Percentiles rank a stretch among this genome's conserved stretches.
These are phyloP conservation scores for Ganaspis brasiliensis DNA, from an alignment of 2,888 invertebrate species.

Conservation along the genomic window DNA sequence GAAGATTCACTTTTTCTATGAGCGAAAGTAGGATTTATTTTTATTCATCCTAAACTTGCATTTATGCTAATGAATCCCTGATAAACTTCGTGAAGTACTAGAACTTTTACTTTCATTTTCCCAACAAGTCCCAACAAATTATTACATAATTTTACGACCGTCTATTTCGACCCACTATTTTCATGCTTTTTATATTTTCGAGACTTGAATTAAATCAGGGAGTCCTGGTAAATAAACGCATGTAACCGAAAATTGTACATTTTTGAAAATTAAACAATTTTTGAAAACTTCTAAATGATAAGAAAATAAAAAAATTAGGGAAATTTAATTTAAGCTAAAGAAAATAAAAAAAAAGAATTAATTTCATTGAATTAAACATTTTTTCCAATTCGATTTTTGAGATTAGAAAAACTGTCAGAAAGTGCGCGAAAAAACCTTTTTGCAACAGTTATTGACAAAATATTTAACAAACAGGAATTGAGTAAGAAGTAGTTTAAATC, in stretches of 20 bases:
- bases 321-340: too few species aligned
- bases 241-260: background rate
- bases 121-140: conserved; percentile 14
- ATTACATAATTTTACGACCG: conserved; percentile 4
- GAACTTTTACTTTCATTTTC: conserved; percentile 33
- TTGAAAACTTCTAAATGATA: too few species aligned
- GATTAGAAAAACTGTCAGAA: too few species aligned
- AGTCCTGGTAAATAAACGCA: background rate
- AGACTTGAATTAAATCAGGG: background rate
- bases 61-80: conserved; percentile 14
- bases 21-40: conserved; percentile 31
- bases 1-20: conserved; percentile 19
- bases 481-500: too few species aligned
- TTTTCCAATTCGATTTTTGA: too few species aligned
- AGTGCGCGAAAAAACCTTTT: too few species aligned
- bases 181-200: background rate
- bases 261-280: too few species aligned
- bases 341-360: too few species aligned
- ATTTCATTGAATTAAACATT: too few species aligned
- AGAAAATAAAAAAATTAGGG: too few species aligned
- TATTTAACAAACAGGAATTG: too few species aligned
- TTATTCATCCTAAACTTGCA: conserved; percentile 3
- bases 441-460: too few species aligned
- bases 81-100: conserved; percentile 16
- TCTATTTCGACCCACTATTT: background rate